Conservation (phyloP, 2,888 invertebrate species). For the Drosophila paracracens region DNA sequence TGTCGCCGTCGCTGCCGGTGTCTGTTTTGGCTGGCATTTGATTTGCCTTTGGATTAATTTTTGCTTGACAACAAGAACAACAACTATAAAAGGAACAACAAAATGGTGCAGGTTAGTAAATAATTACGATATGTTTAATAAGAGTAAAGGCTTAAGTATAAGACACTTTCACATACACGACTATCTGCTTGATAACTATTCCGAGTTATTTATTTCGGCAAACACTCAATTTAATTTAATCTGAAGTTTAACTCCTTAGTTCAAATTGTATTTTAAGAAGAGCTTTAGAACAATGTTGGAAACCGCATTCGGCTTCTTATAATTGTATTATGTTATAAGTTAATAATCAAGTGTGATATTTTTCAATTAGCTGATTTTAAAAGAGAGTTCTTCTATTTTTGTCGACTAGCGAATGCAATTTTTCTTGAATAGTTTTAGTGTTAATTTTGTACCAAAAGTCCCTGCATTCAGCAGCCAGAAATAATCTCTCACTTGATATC, state of each 20-base stretch:
- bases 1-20: constrained; percentile 49
- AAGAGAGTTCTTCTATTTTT: background rate
- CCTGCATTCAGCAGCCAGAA: background rate
- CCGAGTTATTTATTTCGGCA: background rate
- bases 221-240: background rate
- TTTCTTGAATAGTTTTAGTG: background rate
- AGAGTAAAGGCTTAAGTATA: background rate
- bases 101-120: constrained; percentile 81
- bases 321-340: background rate
- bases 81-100: constrained; percentile 36
- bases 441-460: background rate
- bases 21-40: constrained; percentile 30
- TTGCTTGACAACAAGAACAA: constrained; percentile 9
- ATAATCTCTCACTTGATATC: background rate
- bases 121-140: background rate
- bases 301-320: background rate
- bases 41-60: constrained; percentile 52
- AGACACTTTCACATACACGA: background rate
- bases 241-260: background rate
- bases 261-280: background rate
- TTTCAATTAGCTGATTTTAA: background rate
- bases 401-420: background rate
- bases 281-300: background rate
- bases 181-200: background rate
- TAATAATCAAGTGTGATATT: background rate